Evolutionary conservation across 2,113 vertebrate species (phyloP).

Genomic region (Atractosteus spatula): DNA sequence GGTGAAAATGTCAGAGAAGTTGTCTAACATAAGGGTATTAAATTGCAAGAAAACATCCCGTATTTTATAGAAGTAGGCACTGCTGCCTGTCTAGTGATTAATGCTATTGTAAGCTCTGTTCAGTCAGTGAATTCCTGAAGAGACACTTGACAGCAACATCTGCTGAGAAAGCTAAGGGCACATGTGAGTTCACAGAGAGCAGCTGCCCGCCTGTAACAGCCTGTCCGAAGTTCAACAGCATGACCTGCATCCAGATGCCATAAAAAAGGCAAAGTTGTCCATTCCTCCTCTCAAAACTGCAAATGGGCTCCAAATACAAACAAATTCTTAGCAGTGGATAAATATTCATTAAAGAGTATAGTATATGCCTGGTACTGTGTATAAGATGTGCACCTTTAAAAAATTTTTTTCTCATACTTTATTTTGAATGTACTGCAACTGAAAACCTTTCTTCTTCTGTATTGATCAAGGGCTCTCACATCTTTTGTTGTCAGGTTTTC

Average conservation of each 20-base stretch:
- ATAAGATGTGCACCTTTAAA: no score
- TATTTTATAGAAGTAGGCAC: not conserved
- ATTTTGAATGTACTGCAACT: no score
- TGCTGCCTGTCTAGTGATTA: not conserved
- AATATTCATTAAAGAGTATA: no score
- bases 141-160: not conserved
- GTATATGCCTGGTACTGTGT: no score
- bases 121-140: constrained; percentile 8
- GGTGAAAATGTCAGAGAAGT: not conserved
- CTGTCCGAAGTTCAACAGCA: not conserved
- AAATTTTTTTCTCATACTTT: no score
- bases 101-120: not conserved
- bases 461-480: no score
- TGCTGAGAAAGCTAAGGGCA: constrained; percentile 1
- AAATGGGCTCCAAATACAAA: not conserved
- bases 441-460: no score
- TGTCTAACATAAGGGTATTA: not conserved
- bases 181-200: not conserved
- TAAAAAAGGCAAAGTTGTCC: constrained; percentile 21
- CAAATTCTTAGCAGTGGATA: no score
- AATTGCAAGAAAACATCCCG: no score
- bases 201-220: constrained; percentile 6
- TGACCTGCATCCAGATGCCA: not conserved
- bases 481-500: no score
- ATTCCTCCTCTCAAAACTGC: constrained; percentile 12